These are phyloP conservation scores for Pionites leucogaster DNA, from an alignment of 2,113 vertebrate genomes.

Conservation along the genomic window DNA sequence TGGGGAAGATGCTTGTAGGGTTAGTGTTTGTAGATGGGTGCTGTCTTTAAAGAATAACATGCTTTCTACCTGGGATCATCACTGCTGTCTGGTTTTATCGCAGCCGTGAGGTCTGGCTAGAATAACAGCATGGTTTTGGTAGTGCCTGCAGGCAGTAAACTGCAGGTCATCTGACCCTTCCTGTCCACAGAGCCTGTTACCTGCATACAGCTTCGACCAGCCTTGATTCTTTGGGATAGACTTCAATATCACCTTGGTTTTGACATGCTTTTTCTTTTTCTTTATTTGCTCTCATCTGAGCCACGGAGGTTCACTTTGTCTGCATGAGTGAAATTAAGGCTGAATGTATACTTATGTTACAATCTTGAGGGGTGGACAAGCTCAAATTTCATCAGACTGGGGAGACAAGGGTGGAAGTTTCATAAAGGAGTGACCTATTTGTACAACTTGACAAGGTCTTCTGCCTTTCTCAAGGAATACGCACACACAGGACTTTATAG, in stretches of 20 bases:
- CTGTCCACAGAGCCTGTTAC: background rate
- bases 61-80: background rate
- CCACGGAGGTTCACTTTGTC: background rate
- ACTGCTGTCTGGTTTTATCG: background rate
- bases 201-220: background rate
- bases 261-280: background rate
- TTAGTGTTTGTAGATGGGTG: background rate
- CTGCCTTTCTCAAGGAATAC: background rate
- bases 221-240: background rate
- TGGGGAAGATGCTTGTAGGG: background rate
- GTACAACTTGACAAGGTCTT: background rate
- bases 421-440: background rate
- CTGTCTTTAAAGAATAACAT: background rate
- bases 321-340: background rate
- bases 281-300: background rate
- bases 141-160: background rate
- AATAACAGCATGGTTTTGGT: background rate
- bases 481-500: background rate
- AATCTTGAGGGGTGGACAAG: background rate
- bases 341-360: background rate
- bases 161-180: accelerated
- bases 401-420: background rate
- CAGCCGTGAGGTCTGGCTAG: background rate
- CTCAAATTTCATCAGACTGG: background rate
- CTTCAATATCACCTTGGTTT: background rate